Base-by-base conservation (phyloP, 2,797 vertebrate species). In the Decapterus maruadsi region DNA sequence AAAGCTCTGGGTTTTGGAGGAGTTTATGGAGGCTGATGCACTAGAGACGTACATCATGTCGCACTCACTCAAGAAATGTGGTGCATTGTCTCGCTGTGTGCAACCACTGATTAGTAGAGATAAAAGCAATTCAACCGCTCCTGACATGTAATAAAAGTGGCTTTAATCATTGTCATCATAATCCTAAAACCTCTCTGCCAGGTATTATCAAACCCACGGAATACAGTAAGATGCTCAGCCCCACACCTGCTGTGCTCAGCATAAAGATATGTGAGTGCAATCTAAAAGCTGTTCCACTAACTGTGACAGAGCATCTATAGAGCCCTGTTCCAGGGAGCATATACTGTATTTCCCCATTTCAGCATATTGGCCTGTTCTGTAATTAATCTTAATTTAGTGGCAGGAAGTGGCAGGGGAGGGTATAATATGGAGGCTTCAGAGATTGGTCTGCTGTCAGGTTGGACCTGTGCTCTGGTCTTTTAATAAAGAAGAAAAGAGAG, bases 351-450 rank as follows among this genome's bases (percentile, higher is more conserved):
- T 90, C 87, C 89, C 71, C 71, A 78, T 89, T 89, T 81, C 86
- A 89, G 86, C 90, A 86, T 86, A 87, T 90, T 82, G 89, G 85
- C 62, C 85, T 81, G 68, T 85, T 86, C 42, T 77, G 88, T 92
- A 93, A 95, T 94, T 93, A 92, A 94, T 94, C 89, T 88, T 90
- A 93, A 93, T 94, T 93, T 85, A 63, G 46, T 76, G 55, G 59
- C 78, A 69, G 67, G 62, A 78, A 69, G 75, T 82, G 84, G 68
- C 75, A 78, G 57, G 71, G 75, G 74, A 85, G 75, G 68, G 77
- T 73, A 82, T 77, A 83, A 26, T 74, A 69, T 80, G 61, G 68
- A 75, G 46, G 83, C 78, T 76, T 85, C 59, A 68, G 77, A 89
- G 87, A 83, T 80, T 60, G 84, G 73, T 86, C 50, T 71, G 64